phyloP scores from a whole-genome alignment of 2,888 invertebrate species.

The Pachydiplax longipennis region DNA sequence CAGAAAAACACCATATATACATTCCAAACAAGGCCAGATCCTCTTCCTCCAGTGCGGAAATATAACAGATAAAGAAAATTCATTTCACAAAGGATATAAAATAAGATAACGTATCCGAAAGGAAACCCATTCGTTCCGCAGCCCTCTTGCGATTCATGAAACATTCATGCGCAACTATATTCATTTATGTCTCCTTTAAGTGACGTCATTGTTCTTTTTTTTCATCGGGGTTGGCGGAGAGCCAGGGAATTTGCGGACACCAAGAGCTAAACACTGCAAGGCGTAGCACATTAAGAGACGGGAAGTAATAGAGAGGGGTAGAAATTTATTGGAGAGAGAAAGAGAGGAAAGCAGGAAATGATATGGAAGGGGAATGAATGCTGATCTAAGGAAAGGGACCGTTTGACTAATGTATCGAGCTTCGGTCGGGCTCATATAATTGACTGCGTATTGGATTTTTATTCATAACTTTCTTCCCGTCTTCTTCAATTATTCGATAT shows the following conservation, averaged over 20 bases:
- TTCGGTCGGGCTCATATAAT: no score
- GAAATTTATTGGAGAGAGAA: background rate
- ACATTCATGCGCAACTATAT: conserved; percentile 2
- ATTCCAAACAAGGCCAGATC: background rate
- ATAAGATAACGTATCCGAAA: background rate
- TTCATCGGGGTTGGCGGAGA: background rate
- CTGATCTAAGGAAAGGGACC: background rate
- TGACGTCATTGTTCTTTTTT: conserved; percentile 2
- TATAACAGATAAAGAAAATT: background rate
- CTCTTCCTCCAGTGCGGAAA: background rate
- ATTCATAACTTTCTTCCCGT: no score
- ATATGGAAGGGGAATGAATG: background rate
- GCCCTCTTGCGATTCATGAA: background rate
- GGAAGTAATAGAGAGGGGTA: background rate
- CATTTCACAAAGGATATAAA: background rate
- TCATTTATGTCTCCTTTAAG: background rate
- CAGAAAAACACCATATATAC: background rate
- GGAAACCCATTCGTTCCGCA: background rate
- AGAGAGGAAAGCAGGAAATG: background rate
- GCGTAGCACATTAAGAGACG: background rate
- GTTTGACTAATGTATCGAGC: no score
- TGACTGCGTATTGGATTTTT: no score
- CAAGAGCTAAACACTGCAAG: background rate
- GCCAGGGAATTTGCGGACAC: background rate
- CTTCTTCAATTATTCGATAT: no score